A percentile compares a stretch with the other conserved stretches of the same genome.
These are phyloP conservation scores for Odontomachus brunneus DNA, from an alignment of 1,140 invertebrate species.

Conservation along the genomic window DNA sequence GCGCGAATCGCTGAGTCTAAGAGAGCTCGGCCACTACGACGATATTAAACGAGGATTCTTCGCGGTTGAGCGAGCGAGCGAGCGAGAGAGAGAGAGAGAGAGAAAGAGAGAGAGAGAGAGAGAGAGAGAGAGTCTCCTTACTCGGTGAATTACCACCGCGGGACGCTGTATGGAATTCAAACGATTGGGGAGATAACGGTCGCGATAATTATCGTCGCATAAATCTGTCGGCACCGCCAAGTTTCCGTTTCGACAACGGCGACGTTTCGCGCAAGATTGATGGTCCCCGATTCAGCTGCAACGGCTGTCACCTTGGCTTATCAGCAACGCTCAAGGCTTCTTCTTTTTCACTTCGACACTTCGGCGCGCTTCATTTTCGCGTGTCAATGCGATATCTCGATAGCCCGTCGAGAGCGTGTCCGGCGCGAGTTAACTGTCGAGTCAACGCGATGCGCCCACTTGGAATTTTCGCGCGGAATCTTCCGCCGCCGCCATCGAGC, in stretches of 20 bases:
- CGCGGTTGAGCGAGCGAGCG: not conserved
- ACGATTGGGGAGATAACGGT: conserved; percentile 60
- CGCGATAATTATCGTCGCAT: conserved; percentile 62
- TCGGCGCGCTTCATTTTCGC: not conserved
- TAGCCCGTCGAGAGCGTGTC: too few species aligned
- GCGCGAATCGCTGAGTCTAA: not conserved
- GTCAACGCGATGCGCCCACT: too few species aligned
- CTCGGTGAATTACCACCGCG: conserved; percentile 31
- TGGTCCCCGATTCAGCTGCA: conserved; percentile 3
- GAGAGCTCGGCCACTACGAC: not conserved
- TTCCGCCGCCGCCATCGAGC: too few species aligned
- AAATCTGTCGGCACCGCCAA: conserved; percentile 62
- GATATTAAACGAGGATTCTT: conserved; percentile 23
- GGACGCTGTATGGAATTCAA: conserved; percentile 53
- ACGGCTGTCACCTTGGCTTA: not conserved
- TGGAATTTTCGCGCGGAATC: too few species aligned
- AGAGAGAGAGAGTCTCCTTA: not conserved
- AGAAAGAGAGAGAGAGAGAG: too few species aligned
- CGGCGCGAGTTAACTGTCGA: too few species aligned
- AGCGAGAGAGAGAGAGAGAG: not conserved
- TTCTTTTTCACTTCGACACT: conserved; percentile 2
- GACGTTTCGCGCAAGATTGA: conserved; percentile 29
- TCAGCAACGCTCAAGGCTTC: conserved; percentile 16
- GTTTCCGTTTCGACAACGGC: conserved; percentile 32
- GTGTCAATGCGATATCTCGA: too few species aligned